Percentiles rank a stretch among this genome's conserved stretches.
These are phyloP conservation scores for Phortica magna DNA, from an alignment of 2,888 invertebrate species.

Conservation along the genomic window DNA sequence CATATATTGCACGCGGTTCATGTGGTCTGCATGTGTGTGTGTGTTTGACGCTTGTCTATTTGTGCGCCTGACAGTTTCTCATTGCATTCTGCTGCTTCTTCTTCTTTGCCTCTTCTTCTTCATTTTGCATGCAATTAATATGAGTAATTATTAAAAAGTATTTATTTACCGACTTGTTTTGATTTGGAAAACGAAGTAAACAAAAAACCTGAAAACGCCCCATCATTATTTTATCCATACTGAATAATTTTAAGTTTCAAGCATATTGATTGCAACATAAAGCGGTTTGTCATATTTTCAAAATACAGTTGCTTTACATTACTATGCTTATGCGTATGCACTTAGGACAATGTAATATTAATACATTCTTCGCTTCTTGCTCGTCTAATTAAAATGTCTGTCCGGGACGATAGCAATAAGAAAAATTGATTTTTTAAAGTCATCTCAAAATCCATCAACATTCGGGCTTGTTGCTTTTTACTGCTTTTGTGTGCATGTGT, in stretches of 20 bases:
- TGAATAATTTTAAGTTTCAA: no score
- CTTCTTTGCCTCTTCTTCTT: not conserved
- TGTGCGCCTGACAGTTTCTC: slow-evolving; percentile 30
- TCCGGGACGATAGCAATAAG: no score
- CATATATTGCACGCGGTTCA: no score
- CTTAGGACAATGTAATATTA: slow-evolving; percentile 29
- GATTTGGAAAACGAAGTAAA: no score
- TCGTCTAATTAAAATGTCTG: slow-evolving; percentile 2
- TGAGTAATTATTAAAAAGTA: not conserved
- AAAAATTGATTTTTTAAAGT: no score
- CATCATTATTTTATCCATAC: no score
- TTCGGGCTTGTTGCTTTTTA: not conserved
- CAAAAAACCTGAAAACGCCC: no score
- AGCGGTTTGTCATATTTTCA: no score
- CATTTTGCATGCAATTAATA: no score
- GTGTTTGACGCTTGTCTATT: slow-evolving; percentile 46
- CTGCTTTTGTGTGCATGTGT: slow-evolving; percentile 10
- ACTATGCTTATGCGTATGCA: not conserved
- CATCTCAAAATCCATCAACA: not conserved
- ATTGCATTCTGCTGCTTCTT: not conserved
- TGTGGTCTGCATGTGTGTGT: slow-evolving; percentile 36
- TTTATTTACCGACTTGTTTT: not conserved
- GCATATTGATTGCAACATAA: no score
- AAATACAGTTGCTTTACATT: not conserved
- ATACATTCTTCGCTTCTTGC: slow-evolving; percentile 55